Conservation (phyloP, 2,888 invertebrate genomes). For the Glyphotaelius pellucidus region DNA sequence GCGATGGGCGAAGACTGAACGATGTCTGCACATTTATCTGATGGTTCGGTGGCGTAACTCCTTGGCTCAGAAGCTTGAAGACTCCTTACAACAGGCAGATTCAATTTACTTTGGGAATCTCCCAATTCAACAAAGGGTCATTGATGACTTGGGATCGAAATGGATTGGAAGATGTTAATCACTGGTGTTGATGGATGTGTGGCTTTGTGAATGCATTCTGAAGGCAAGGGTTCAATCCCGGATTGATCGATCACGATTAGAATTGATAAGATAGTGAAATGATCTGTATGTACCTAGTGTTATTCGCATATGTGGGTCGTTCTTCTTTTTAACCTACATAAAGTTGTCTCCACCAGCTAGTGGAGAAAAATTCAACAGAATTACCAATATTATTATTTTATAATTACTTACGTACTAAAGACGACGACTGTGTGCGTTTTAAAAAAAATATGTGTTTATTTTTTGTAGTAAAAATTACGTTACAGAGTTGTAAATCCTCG, state of each 20-base stretch:
- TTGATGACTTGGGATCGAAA: not conserved
- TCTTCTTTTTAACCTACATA: too few relatives aligned
- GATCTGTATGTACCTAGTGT: not conserved
- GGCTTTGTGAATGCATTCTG: not conserved
- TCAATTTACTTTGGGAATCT: not conserved
- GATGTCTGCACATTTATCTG: constrained; percentile 15
- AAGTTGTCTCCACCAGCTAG: too few relatives aligned
- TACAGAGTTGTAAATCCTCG: too few relatives aligned
- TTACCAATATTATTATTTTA: too few relatives aligned
- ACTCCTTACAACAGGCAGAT: not conserved
- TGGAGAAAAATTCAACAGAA: too few relatives aligned
- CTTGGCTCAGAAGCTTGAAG: not conserved
- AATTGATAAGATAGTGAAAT: not conserved
- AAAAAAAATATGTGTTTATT: too few relatives aligned
- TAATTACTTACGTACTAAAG: too few relatives aligned
- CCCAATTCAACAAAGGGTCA: not conserved
- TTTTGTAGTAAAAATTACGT: too few relatives aligned
- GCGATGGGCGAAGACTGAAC: not conserved
- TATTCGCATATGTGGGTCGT: too few relatives aligned
- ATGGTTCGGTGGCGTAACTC: not conserved
- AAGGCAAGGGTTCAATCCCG: not conserved
- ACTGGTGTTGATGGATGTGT: not conserved
- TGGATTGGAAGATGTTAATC: not conserved
- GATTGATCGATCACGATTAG: not conserved
- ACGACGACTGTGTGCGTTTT: too few relatives aligned